Base-by-base conservation (phyloP, 2,113 vertebrate genomes). In the Callocephalon fimbriatum region DNA sequence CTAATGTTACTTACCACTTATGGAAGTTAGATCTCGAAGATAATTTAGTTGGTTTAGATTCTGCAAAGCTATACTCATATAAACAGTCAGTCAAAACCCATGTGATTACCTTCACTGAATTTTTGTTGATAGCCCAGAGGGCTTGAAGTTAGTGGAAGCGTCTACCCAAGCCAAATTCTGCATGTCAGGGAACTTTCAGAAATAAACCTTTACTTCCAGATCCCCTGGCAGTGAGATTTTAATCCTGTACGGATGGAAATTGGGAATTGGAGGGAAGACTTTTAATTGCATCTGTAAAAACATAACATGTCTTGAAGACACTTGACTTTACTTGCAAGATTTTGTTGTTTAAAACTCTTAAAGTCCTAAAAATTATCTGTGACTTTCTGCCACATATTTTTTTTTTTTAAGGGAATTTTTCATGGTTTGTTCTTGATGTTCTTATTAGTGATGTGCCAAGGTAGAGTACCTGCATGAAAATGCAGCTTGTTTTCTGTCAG, bases 11-110 rank as follows among this genome's bases (percentile, higher is more conserved):
- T 48, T 66, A 48, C 74, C 75, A 42, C 70, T 96, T 97, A 50
- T 0, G 8, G 89, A 96, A 96, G 90, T 82, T 78, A 78, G 48
- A 88, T 85, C 93, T 97, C 88, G 50, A 89, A 37, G 75, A 71
- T 38, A 44, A 66, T 90, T 81, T 51, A 56, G 77, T 63, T 78
- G 88, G 71, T 93, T 80, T 81, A 78, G 44, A 54, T 72, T 92
- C 85, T 90, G 61, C 65, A 77, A 86, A 88, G 58, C 75, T 96
- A 72, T 92, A 21, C 4, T 77, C 3, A 2, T 53, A 16, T 71
- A 91, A 91, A 62, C 58, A 83, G 50, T 85, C 35, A 75, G 29
- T 80, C 59, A 86, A 80, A 86, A 74, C 85, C 50, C 63, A 45
- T 32, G 40, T 80, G 67, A 48, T 40, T 86, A 10, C 59, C 71